Percentiles rank a stretch among this genome's conserved stretches.
These are phyloP conservation scores for Calcarius lapponicus DNA, from an alignment of 2,797 vertebrate genomes.

Conservation along the genomic window DNA sequence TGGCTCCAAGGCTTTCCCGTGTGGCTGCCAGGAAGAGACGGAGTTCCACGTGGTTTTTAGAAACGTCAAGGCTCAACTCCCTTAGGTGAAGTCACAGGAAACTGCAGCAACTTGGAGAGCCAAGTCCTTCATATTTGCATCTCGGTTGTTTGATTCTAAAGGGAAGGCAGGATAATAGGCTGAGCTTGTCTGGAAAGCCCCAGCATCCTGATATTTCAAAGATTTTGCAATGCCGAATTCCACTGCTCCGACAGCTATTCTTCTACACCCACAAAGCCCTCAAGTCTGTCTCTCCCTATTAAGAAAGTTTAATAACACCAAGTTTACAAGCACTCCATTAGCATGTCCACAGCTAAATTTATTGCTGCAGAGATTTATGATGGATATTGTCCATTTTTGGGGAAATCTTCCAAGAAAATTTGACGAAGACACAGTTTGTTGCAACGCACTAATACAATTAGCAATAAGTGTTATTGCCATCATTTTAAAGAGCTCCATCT, in stretches of 20 bases:
- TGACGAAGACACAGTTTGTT: not conserved
- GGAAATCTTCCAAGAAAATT: not conserved
- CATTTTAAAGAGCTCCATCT: slow-evolving; percentile 11
- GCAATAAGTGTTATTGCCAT: not conserved
- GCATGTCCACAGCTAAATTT: slow-evolving; percentile 14
- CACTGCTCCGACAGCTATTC: slow-evolving; percentile 41
- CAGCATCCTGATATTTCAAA: not conserved
- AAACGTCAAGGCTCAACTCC: slow-evolving; percentile 10
- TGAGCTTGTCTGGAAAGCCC: not conserved
- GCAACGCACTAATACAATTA: not conserved
- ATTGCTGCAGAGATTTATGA: not conserved
- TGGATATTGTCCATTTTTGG: not conserved
- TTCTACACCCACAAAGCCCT: slow-evolving; percentile 41
- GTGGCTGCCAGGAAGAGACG: not conserved
- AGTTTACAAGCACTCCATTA: slow-evolving; percentile 2
- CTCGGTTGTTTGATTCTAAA: not conserved
- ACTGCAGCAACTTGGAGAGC: not conserved
- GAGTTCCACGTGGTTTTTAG: not conserved
- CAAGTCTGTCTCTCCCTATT: slow-evolving; percentile 33
- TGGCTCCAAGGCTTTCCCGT: not conserved
- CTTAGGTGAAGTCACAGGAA: slow-evolving; percentile 26
- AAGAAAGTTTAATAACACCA: not conserved
- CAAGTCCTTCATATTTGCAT: not conserved
- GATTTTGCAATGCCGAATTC: slow-evolving; percentile 28
- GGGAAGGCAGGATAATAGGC: not conserved